Conservation (phyloP, 2,797 vertebrate species). For the Cyclura pinguis region DNA sequence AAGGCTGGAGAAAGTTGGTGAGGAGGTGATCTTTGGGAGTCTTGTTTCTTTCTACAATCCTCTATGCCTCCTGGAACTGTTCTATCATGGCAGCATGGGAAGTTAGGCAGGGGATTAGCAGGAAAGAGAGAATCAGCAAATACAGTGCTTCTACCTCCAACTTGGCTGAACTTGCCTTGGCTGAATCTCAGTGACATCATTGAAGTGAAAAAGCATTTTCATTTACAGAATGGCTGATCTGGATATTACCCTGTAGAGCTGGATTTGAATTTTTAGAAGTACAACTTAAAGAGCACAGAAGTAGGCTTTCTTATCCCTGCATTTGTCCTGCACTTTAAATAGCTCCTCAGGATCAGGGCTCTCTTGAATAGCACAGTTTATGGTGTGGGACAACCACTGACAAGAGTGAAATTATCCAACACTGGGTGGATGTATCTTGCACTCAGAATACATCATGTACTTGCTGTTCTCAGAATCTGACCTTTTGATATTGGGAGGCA, state of each 20-base stretch:
- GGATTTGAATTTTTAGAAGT: not conserved
- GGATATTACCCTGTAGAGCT: not conserved
- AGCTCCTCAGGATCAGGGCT: not conserved
- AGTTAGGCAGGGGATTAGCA: not conserved
- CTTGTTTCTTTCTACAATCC: not conserved
- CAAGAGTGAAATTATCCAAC: not conserved
- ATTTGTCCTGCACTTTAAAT: not conserved
- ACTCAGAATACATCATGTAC: no score
- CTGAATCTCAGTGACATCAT: not conserved
- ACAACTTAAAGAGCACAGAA: not conserved
- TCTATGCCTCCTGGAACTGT: not conserved
- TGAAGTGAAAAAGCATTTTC: not conserved
- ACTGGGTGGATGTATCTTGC: not conserved
- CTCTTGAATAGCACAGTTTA: not conserved
- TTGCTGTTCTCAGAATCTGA: not conserved
- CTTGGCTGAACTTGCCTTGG: not conserved
- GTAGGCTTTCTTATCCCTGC: not conserved
- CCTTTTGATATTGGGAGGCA: not conserved
- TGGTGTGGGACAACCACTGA: not conserved
- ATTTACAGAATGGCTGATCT: not conserved
- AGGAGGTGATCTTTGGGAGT: not conserved
- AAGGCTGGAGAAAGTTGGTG: not conserved
- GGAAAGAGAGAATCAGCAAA: not conserved
- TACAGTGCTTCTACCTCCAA: not conserved
- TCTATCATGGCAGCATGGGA: not conserved